phyloP scores from a whole-genome alignment of 2,797 vertebrate genomes.

The Anolis apletophallus region DNA sequence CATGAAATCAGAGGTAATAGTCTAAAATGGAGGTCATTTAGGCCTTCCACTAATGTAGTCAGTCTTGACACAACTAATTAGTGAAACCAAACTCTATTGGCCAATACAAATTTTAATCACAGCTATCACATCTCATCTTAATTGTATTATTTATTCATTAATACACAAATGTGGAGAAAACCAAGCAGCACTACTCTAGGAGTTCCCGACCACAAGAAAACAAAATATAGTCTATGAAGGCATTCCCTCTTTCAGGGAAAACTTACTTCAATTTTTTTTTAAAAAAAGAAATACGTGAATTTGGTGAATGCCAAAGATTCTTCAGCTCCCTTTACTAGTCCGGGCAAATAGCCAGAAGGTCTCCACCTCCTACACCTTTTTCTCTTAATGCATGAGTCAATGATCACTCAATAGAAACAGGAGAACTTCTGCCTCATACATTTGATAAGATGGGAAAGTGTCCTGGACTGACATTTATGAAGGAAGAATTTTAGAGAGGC shows the following conservation, averaged over 20 bases:
- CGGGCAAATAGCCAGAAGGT: conserved; percentile 70
- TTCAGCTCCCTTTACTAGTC: conserved; percentile 69
- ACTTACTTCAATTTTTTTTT: not conserved
- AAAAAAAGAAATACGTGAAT: conserved; percentile 67
- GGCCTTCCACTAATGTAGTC: too few species aligned
- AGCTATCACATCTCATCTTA: too few species aligned
- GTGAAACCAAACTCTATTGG: too few species aligned
- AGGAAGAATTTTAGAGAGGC: conserved; percentile 52
- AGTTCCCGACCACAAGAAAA: not conserved
- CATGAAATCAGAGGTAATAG: too few species aligned
- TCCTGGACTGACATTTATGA: conserved; percentile 72
- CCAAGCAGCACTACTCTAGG: too few species aligned
- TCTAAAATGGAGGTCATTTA: too few species aligned
- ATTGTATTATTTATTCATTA: too few species aligned
- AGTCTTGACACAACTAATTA: too few species aligned
- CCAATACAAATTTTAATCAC: too few species aligned
- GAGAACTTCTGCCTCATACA: conserved; percentile 53
- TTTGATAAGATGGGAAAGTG: conserved; percentile 67
- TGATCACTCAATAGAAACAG: conserved; percentile 63
- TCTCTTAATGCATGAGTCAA: conserved; percentile 65
- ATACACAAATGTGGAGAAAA: too few species aligned
- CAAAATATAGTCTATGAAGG: not conserved
- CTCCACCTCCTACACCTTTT: conserved; percentile 37
- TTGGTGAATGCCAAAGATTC: conserved; percentile 75
- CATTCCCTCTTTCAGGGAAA: not conserved